Conservation (phyloP, 2,113 vertebrate species). For the Larimichthys polyactis region DNA sequence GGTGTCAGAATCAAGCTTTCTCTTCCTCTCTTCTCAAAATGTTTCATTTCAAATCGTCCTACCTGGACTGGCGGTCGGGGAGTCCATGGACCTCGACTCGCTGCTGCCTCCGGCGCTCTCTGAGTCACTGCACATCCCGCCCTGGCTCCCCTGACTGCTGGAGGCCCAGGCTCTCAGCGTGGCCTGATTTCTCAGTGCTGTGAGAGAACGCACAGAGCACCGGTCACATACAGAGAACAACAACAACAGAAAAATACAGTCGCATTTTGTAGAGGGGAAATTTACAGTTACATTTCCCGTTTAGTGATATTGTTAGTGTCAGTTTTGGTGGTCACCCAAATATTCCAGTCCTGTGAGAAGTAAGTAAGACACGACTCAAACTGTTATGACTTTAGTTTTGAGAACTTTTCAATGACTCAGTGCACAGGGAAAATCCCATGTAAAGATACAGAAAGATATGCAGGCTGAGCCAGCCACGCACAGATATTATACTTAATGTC, state of each 20-base stretch:
- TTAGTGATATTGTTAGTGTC: slow-evolving; percentile 19
- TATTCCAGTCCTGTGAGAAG: slow-evolving; percentile 47
- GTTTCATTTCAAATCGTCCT: slow-evolving; percentile 29
- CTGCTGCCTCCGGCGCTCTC: slow-evolving; percentile 98
- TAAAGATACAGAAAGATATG: not conserved
- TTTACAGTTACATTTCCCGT: not conserved
- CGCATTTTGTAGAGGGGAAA: too few species aligned
- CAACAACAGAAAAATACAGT: not conserved
- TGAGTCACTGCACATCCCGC: slow-evolving; percentile 96
- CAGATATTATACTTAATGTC: not conserved
- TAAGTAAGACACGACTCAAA: slow-evolving; percentile 29
- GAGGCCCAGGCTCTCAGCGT: slow-evolving; percentile 89
- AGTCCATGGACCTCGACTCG: slow-evolving; percentile 97
- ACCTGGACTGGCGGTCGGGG: slow-evolving; percentile 98
- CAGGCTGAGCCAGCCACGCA: not conserved
- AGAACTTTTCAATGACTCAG: slow-evolving; percentile 51
- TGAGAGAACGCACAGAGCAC: slow-evolving; percentile 30
- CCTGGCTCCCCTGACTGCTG: slow-evolving; percentile 87
- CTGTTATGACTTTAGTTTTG: slow-evolving; percentile 24
- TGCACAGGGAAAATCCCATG: not conserved
- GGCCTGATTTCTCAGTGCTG: slow-evolving; percentile 79
- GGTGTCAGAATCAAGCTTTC: not conserved
- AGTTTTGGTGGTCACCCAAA: slow-evolving; percentile 13
- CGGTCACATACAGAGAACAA: slow-evolving; percentile 25
- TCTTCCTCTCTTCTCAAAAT: not conserved